phyloP scores from a whole-genome alignment of 2,113 vertebrate species.

The Callorhinus ursinus region DNA sequence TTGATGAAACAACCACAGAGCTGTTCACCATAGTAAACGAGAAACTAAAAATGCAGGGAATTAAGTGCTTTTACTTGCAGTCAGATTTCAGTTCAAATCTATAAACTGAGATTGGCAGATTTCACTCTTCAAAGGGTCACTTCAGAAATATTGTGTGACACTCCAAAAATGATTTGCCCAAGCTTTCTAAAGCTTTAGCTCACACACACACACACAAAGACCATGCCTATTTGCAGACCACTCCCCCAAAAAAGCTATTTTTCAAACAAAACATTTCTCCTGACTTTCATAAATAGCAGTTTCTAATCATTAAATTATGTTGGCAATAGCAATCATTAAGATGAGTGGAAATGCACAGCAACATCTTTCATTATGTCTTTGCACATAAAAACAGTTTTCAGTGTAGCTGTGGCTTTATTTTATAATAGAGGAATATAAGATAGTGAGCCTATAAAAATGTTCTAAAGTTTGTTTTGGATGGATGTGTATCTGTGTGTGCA shows the following conservation, averaged over 20 bases:
- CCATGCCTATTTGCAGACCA: background rate
- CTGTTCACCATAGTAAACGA: background rate
- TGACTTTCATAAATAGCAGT: slow-evolving; percentile 4
- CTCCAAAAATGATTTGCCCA: background rate
- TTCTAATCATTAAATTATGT: background rate
- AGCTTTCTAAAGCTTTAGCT: background rate
- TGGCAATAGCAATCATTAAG: background rate
- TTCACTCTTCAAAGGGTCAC: background rate
- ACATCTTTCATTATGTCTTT: background rate
- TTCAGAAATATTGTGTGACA: background rate
- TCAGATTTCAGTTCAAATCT: slow-evolving; percentile 3
- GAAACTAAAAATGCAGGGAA: background rate
- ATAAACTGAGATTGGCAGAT: background rate
- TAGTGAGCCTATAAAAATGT: background rate
- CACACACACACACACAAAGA: background rate
- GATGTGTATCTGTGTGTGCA: background rate
- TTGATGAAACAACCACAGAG: background rate
- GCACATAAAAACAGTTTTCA: background rate
- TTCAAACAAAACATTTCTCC: background rate
- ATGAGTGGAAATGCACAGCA: background rate
- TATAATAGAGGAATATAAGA: background rate
- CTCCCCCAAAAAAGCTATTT: background rate
- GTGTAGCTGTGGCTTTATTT: background rate
- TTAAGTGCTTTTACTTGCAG: background rate
- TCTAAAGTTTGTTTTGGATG: background rate